Evolutionary conservation across 2,113 vertebrate genomes (phyloP).

Genomic region (Mola mola): DNA sequence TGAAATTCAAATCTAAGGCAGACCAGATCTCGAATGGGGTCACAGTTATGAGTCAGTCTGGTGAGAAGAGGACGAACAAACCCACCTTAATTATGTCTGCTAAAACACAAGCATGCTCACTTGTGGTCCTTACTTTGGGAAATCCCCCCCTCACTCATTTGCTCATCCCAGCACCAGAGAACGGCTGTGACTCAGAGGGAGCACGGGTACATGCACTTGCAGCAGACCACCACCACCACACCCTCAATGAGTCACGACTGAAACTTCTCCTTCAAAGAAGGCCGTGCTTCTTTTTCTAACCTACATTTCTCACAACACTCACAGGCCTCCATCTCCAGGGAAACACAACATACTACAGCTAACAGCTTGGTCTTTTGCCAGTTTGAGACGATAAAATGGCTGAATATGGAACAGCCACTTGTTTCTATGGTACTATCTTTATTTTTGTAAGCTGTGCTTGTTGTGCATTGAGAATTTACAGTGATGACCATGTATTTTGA

Average conservation of each 20-base stretch:
- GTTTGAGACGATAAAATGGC: background rate
- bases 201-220: constrained; percentile 18
- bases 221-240: constrained; percentile 2
- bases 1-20: background rate
- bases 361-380: constrained; percentile 2
- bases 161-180: constrained; percentile 10
- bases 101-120: constrained; percentile 19
- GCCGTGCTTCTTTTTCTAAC: constrained; percentile 2
- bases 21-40: background rate
- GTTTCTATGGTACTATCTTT: constrained; percentile 15
- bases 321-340: constrained; percentile 38
- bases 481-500: background rate
- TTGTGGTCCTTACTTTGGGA: constrained; percentile 19
- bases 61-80: background rate
- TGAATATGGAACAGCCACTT: constrained; percentile 5
- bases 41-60: background rate
- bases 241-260: constrained; percentile 59
- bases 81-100: constrained; percentile 15
- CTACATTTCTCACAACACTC: constrained; percentile 42
- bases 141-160: constrained; percentile 17
- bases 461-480: background rate
- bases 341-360: constrained; percentile 43
- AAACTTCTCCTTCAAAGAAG: constrained; percentile 31
- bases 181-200: constrained; percentile 45
- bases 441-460: background rate